These are phyloP conservation scores for Periophthalmus modestus DNA, from an alignment of 2,113 vertebrate genomes.

Conservation along the genomic window DNA sequence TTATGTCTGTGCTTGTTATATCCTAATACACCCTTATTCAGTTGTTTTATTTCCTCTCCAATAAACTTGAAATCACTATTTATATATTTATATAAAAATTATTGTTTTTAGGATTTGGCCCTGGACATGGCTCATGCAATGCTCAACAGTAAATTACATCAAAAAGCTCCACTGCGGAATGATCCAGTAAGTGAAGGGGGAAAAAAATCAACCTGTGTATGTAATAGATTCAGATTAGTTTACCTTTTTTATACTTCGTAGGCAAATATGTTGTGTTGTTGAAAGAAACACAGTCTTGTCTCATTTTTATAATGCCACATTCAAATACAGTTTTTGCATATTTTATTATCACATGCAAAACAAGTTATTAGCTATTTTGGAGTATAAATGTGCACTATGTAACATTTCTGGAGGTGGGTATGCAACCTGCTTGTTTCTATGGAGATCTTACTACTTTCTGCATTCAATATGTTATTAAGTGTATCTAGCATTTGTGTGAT, in stretches of 20 bases:
- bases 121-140: constrained; percentile 85
- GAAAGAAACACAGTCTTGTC: no score
- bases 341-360: not conserved
- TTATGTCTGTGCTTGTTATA: no score
- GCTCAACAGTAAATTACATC: constrained; percentile 78
- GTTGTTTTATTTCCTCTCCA: no score
- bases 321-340: no score
- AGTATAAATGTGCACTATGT: not conserved
- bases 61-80: no score
- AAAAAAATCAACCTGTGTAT: not conserved
- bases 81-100: not conserved
- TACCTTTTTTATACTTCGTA: no score
- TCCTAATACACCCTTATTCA: no score
- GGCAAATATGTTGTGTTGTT: no score
- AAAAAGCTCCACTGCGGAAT: constrained; percentile 82
- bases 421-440: not conserved
- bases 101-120: constrained; percentile 76
- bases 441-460: not conserved
- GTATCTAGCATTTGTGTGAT: not conserved
- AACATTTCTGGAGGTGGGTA: not conserved
- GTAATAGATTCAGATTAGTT: no score
- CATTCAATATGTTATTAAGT: not conserved
- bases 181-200: constrained; percentile 37
- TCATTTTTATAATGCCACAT: no score
- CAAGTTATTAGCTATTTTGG: not conserved